Percentiles rank a stretch among this genome's conserved stretches.
These are phyloP conservation scores for Macquaria australasica DNA, from an alignment of 2,113 vertebrate genomes.

Conservation along the genomic window DNA sequence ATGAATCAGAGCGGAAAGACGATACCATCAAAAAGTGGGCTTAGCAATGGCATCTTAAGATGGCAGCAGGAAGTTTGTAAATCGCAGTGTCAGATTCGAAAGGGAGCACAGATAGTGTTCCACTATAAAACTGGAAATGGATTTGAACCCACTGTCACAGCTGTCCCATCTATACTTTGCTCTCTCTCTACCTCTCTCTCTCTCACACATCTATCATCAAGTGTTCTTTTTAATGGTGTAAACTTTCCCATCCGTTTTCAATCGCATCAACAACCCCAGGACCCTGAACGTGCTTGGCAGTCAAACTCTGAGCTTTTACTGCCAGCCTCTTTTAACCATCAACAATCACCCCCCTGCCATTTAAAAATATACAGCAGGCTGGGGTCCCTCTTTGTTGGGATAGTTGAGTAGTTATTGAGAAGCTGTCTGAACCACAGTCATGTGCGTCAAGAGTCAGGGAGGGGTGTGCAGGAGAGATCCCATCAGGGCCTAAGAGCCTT, in stretches of 20 bases:
- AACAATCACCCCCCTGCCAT: conserved; percentile 62
- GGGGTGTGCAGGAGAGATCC: conserved; percentile 61
- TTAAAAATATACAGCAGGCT: conserved; percentile 65
- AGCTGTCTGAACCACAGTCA: conserved; percentile 61
- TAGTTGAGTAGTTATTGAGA: conserved; percentile 65
- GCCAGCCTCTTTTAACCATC: conserved; percentile 72
- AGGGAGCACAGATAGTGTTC: conserved; percentile 75
- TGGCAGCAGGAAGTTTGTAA: conserved; percentile 81
- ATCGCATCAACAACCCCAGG: conserved; percentile 73
- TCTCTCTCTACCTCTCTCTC: conserved; percentile 39
- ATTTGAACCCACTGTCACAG: conserved; percentile 71
- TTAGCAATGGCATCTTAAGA: conserved; percentile 77
- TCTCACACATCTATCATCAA: conserved; percentile 71
- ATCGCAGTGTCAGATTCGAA: conserved; percentile 69
- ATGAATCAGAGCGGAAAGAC: conserved; percentile 74
- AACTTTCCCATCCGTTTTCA: conserved; percentile 81
- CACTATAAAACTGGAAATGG: conserved; percentile 81
- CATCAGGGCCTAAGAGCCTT: conserved; percentile 57
- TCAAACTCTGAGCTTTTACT: conserved; percentile 75
- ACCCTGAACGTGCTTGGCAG: conserved; percentile 80
- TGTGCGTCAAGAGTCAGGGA: conserved; percentile 52
- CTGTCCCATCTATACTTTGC: conserved; percentile 75
- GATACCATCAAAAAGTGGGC: conserved; percentile 76
- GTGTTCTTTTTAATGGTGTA: conserved; percentile 74
- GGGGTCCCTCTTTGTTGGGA: conserved; percentile 65